Evolutionary conservation across 2,888 invertebrate species (phyloP).

Genomic region (Cyrtodaria siliqua): DNA sequence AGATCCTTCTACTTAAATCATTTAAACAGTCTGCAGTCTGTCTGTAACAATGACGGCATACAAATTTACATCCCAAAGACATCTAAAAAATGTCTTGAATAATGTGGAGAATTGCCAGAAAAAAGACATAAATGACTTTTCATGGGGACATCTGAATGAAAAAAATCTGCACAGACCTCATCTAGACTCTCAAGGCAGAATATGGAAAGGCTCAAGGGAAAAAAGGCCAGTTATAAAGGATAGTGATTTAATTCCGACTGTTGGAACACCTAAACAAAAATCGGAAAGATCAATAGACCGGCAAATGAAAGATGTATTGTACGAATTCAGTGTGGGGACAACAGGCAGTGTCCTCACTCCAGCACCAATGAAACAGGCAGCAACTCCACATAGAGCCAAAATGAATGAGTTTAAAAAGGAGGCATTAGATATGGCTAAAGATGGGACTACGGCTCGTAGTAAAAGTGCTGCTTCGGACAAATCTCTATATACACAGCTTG

Average conservation of each 20-base stretch:
- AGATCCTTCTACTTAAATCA: too few species aligned
- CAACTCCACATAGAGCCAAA: slow-evolving; percentile 46
- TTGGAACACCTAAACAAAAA: slow-evolving; percentile 9
- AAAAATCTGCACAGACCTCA: slow-evolving; percentile 69
- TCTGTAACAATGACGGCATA: slow-evolving; percentile 72
- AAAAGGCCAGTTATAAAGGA: slow-evolving; percentile 46
- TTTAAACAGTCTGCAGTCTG: too few species aligned
- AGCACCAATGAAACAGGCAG: slow-evolving; percentile 27
- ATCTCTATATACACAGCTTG: slow-evolving; percentile 74
- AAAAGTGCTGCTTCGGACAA: slow-evolving; percentile 44
- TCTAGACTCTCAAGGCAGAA: slow-evolving; percentile 55
- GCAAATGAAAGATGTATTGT: slow-evolving; percentile 77
- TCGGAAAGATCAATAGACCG: slow-evolving; percentile 29
- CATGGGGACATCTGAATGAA: slow-evolving; percentile 83
- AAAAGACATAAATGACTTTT: slow-evolving; percentile 79
- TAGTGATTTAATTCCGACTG: slow-evolving; percentile 33
- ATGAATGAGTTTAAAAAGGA: slow-evolving; percentile 53
- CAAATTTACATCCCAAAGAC: slow-evolving; percentile 77
- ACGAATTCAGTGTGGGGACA: slow-evolving; percentile 81
- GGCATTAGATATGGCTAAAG: slow-evolving; percentile 7
- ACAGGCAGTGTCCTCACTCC: slow-evolving; percentile 74
- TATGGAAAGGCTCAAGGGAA: slow-evolving; percentile 70
- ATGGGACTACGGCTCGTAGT: slow-evolving; percentile 28
- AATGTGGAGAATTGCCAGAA: slow-evolving; percentile 78
- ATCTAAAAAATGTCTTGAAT: slow-evolving; percentile 78